Conservation (phyloP, 2,113 vertebrate genomes). For the Crocuta crocuta region DNA sequence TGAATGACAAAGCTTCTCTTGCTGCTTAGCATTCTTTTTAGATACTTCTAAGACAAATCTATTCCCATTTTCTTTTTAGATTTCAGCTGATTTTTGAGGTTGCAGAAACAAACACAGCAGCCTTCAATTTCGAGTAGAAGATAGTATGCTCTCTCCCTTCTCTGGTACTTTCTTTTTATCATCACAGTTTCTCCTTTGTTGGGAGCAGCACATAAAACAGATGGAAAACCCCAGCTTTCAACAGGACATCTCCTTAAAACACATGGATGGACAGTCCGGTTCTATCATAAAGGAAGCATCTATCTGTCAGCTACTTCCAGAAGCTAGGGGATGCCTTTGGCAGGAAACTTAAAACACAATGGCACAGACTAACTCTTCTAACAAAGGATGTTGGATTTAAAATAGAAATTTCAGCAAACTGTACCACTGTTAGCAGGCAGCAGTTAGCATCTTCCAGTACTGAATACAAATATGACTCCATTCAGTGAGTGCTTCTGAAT, state of each 20-base stretch:
- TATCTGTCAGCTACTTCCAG: background rate
- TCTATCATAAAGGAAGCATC: background rate
- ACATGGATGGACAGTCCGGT: background rate
- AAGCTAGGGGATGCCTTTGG: background rate
- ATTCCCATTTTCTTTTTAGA: background rate
- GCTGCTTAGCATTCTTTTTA: background rate
- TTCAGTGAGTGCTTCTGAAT: background rate
- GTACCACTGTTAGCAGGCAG: slow-evolving; percentile 11
- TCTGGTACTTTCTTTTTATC: background rate
- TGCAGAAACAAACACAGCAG: background rate
- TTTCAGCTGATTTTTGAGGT: background rate
- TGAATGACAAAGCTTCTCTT: background rate
- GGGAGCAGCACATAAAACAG: background rate
- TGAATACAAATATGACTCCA: slow-evolving; percentile 53
- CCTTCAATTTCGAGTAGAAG: background rate
- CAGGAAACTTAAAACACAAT: background rate
- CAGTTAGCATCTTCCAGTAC: background rate
- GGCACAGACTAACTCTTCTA: background rate
- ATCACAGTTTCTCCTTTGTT: background rate
- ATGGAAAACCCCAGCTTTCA: background rate
- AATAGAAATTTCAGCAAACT: slow-evolving; percentile 27
- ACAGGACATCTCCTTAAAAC: background rate
- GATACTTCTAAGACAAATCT: background rate
- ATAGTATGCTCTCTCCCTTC: background rate
- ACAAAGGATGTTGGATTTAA: background rate